Evolutionary conservation across 2,113 vertebrate genomes (phyloP).

Genomic region (Zosterops hypoxanthus): DNA sequence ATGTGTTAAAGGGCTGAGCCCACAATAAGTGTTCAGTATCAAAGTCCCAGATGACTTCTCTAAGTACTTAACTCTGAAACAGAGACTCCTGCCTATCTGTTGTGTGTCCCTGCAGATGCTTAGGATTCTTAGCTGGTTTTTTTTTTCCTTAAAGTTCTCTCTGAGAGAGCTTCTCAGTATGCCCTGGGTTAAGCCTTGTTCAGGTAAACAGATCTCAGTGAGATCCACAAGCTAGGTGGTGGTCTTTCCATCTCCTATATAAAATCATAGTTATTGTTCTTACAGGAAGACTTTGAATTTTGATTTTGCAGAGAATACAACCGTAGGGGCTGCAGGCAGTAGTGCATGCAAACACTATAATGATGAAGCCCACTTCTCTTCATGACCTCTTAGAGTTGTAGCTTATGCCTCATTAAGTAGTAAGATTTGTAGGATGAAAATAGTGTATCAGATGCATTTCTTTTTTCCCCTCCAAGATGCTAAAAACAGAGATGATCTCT

Average conservation of each 20-base stretch:
- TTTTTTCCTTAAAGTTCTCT: not conserved
- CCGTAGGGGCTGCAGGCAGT: rapidly evolving
- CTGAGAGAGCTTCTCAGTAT: not conserved
- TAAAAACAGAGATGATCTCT: not conserved
- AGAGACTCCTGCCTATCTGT: not conserved
- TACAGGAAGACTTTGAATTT: not conserved
- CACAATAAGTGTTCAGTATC: not conserved
- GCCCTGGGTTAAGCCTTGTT: not conserved
- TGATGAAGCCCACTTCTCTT: not conserved
- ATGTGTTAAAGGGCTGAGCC: not conserved
- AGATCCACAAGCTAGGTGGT: not conserved
- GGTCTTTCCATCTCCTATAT: not conserved
- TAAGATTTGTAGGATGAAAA: not conserved
- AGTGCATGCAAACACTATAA: not conserved
- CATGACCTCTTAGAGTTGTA: not conserved
- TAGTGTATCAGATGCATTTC: not conserved
- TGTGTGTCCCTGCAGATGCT: not conserved
- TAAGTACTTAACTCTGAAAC: not conserved
- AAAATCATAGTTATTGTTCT: not conserved
- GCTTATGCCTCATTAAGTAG: not conserved
- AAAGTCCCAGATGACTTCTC: not conserved
- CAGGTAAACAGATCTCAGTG: not conserved
- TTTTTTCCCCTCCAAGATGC: not conserved
- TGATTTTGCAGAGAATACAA: not conserved
- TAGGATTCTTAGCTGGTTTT: not conserved